These are phyloP conservation scores for Agriopis marginaria DNA, from an alignment of 2,888 invertebrate genomes.

Conservation along the genomic window DNA sequence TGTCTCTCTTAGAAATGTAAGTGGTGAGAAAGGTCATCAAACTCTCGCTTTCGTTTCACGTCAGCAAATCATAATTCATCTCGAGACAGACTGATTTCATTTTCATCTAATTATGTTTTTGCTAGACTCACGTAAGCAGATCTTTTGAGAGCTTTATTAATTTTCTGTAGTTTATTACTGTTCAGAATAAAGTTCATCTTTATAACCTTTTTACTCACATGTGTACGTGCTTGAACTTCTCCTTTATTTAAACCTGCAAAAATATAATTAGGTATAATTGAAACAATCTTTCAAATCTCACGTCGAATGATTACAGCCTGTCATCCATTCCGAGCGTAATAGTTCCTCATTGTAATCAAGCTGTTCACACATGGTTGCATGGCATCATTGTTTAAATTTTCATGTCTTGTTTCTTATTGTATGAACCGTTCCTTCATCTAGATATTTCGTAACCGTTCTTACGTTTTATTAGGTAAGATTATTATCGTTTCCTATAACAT, in stretches of 20 bases:
- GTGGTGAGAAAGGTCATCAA: constrained; percentile 38
- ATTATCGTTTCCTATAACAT: constrained; percentile 49
- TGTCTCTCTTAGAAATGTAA: constrained; percentile 26
- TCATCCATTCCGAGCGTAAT: constrained; percentile 27
- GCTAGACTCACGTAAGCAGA: constrained; percentile 25
- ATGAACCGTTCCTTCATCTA: constrained; percentile 45
- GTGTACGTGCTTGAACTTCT: neutral
- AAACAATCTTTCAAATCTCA: constrained; percentile 16
- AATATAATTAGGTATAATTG: constrained; percentile 11
- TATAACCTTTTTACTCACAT: neutral
- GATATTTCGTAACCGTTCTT: constrained; percentile 53
- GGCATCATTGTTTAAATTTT: constrained; percentile 52
- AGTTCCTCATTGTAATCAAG: constrained; percentile 33
- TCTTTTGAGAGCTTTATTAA: constrained; percentile 32
- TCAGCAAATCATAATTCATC: constrained; percentile 42
- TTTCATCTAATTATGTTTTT: constrained; percentile 44
- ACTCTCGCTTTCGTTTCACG: constrained; percentile 46
- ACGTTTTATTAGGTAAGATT: constrained; percentile 54
- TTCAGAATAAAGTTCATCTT: neutral
- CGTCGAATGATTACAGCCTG: constrained; percentile 15
- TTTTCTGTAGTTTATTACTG: constrained; percentile 17
- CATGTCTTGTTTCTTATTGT: constrained; percentile 47
- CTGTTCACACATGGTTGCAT: constrained; percentile 46
- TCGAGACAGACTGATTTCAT: constrained; percentile 43
- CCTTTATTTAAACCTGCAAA: neutral